These are phyloP conservation scores for Eledona agricola DNA, from an alignment of 2,888 invertebrate genomes.

Conservation along the genomic window DNA sequence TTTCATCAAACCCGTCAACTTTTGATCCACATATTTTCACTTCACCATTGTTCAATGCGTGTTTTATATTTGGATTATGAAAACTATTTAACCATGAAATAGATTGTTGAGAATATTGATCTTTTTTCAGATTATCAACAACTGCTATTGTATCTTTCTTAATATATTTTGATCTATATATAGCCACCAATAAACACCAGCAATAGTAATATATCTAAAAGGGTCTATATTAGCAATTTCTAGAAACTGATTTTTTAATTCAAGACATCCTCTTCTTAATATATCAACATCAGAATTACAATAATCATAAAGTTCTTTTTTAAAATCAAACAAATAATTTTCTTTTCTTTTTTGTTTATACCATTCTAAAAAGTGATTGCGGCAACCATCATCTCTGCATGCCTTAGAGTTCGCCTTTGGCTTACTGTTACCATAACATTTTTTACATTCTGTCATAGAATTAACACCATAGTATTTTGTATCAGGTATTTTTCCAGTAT, in stretches of 20 bases:
- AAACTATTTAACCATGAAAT: conserved; percentile 38
- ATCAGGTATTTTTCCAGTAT: no score
- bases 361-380: no score
- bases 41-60: conserved; percentile 27
- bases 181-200: conserved; percentile 5
- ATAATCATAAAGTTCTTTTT: no score
- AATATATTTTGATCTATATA: conserved; percentile 37
- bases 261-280: background rate
- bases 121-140: no score
- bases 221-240: conserved; percentile 9
- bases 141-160: conserved; percentile 33
- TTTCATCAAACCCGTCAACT: conserved; percentile 11
- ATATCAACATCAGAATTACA: no score
- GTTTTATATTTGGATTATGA: conserved; percentile 33
- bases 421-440: no score
- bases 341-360: no score
- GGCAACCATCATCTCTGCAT: no score
- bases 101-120: conserved; percentile 33
- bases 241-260: background rate
- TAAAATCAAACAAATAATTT: no score
- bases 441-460: no score
- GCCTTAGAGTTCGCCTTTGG: no score
- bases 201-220: conserved; percentile 9
- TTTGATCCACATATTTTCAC: conserved; percentile 26
- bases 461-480: no score